Evolutionary conservation across 2,797 vertebrate genomes (phyloP), one percentile per base, ranked within the genome.

Genomic region (Anniella stebbinsi): DNA sequence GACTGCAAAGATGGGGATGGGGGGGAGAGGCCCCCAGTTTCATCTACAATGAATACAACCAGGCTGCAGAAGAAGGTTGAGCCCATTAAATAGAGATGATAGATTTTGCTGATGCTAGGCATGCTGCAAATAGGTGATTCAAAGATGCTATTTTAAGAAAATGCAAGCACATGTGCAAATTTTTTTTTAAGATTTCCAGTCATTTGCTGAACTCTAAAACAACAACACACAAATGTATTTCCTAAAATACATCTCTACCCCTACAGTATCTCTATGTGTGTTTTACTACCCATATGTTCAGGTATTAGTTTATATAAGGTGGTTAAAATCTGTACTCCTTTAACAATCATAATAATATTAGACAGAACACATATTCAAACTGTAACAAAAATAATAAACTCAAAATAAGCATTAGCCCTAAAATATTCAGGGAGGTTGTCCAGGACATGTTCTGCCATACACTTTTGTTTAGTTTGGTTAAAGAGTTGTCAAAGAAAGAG

Each of bases 121-220:
- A 75, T 33, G 69, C 30, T 63, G 33, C 33, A 81, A 80, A 89
- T 66, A 87, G 70, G n/a, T 92, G 70, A 94, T 51, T 51, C 0
- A 1, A 9, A 84, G 81, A 89, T 87, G 90, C 88, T 73, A 66
- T 86, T 93, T 91, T 73, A 90, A 72, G 72, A n/a, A 73, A 89
- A 92, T 86, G 36, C 5, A 89, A 92, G 83, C 4, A 70, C 57
- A 54, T 60, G 57, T 78, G 48, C 13, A 80, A 81, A 69, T n/a
- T n/a, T n/a, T n/a, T n/a, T n/a, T n/a, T 95, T 72, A 88, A 94
- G 75, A 63, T 89, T 88, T 80, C 45, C 15, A 76, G 77, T 76
- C 18, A 72, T 93, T 73, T 60, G 41, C 23, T 84, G 63, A n/a
- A 80, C 0, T 0, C 21, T 77, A 70, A 89, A 78, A 33, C 3